Percentiles rank a stretch among this genome's conserved stretches.
These are phyloP conservation scores for zebrafish (Danio rerio) DNA, from an alignment of 2,113 vertebrate genomes.

Conservation along the genomic window DNA sequence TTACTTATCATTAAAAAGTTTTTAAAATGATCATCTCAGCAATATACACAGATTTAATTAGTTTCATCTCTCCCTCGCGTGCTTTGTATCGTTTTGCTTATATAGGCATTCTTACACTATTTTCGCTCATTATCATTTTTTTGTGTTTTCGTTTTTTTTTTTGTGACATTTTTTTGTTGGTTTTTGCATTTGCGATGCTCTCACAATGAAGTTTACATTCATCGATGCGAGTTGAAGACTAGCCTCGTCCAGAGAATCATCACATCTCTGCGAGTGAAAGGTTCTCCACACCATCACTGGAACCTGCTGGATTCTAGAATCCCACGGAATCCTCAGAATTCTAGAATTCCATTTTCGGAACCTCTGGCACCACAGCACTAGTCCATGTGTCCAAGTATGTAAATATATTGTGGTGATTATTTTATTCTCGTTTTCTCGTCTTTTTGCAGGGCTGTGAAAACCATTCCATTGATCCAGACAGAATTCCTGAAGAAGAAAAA, in stretches of 20 bases:
- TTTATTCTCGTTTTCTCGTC: not conserved
- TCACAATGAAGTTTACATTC: slow-evolving; percentile 77
- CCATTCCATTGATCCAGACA: slow-evolving; percentile 32
- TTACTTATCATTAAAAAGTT: slow-evolving; percentile 73
- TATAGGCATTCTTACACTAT: slow-evolving; percentile 63
- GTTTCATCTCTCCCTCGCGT: slow-evolving; percentile 55
- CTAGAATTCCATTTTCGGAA: slow-evolving; percentile 17
- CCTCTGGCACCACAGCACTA: slow-evolving; percentile 57
- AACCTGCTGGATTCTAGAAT: slow-evolving; percentile 36
- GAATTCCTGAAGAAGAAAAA: not conserved
- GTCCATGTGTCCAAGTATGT: slow-evolving; percentile 60
- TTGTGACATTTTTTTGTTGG: not conserved
- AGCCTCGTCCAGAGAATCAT: slow-evolving; percentile 32
- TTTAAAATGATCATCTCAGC: slow-evolving; percentile 68
- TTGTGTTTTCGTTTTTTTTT: slow-evolving; percentile 29
- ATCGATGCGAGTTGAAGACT: slow-evolving; percentile 65
- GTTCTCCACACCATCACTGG: slow-evolving; percentile 53
- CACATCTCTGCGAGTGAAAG: slow-evolving; percentile 44
- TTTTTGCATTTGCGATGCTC: slow-evolving; percentile 64
- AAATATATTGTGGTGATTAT: slow-evolving; percentile 12
- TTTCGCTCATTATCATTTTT: slow-evolving; percentile 60
- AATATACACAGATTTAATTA: slow-evolving; percentile 68
- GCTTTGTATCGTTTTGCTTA: slow-evolving; percentile 61
- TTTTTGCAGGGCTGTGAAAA: slow-evolving; percentile 40
- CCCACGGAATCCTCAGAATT: slow-evolving; percentile 6